Base-by-base conservation (phyloP, 2,113 vertebrate species). In the Peromyscus polionotus region DNA sequence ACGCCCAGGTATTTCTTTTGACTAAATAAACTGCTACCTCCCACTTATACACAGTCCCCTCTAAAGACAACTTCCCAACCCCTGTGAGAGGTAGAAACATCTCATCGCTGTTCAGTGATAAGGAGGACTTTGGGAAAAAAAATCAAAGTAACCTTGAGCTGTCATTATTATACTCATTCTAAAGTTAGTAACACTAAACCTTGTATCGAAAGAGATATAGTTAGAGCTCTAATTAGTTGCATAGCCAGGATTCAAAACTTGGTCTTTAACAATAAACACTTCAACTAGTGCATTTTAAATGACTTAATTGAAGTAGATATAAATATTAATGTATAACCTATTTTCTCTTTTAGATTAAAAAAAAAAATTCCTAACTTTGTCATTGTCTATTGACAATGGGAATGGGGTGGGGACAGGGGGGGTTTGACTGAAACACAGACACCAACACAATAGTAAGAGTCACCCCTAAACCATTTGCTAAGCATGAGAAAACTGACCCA, bases 201-300 rank as follows among this genome's bases (percentile, higher is more conserved):
- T 97, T 75, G 63, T 5, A 90, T 87, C 8, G 68, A 90, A 39
- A 94, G 24, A 63, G 81, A 81, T 65, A 92, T n/a, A 65, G 9
- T 76, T 65, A 88, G 26, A 63, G 12, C 14, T 81, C 67, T 76
- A 65, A 65, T 85, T 65, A 88, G 92, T 28, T 48, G 59, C 28
- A 73, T 70, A 13, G 81, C 12, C 31, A 97, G 12, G 5, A 95
- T 75, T 85, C 39, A 86, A 94, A 80, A 61, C 24, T 70, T 39
- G 39, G 33, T 86, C 19, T 94, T 90, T 36, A 93, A 63, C 24
- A 42, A 70, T n/a, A 88, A 91, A 88, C 17, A 91, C 73, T 92
- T 94, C 54, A 83, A 88, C 14, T 33, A 65, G 39, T 51, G 77
- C 7, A 54, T 80, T 94, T 86, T 42, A 88, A 81, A 93, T 88